Percentiles rank a stretch among this genome's conserved stretches.
These are phyloP conservation scores for Xiphophorus maculatus DNA, from an alignment of 2,113 vertebrate species.

Conservation along the genomic window DNA sequence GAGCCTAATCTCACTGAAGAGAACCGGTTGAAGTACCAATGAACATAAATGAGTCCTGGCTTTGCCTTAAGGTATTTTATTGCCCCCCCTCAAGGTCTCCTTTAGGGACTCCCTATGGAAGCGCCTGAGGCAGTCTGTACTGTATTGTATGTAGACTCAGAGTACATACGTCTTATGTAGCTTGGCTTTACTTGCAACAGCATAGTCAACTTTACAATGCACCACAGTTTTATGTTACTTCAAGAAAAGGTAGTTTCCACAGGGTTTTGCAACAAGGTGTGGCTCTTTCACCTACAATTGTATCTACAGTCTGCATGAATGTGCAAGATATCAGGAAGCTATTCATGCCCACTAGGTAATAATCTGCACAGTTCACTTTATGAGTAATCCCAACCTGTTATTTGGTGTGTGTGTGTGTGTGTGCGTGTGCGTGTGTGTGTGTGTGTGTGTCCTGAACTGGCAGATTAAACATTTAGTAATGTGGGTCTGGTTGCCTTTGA, in stretches of 20 bases:
- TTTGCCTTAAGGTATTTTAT: slow-evolving; percentile 30
- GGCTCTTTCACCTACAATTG: slow-evolving; percentile 14
- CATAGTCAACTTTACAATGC: neutral
- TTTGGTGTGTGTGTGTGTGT: too few relatives aligned
- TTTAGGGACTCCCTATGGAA: slow-evolving; percentile 36
- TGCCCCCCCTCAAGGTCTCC: slow-evolving; percentile 14
- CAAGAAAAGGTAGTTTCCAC: neutral
- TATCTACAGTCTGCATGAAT: neutral
- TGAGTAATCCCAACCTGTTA: slow-evolving; percentile 29
- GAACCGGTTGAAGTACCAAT: slow-evolving; percentile 9
- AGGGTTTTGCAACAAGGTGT: slow-evolving; percentile 27
- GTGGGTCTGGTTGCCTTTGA: too few relatives aligned
- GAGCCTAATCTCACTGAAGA: slow-evolving; percentile 13
- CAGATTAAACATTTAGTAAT: too few relatives aligned
- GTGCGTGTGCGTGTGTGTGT: too few relatives aligned
- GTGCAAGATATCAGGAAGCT: slow-evolving; percentile 33
- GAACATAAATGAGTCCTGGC: slow-evolving; percentile 10
- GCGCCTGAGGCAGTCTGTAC: slow-evolving; percentile 9
- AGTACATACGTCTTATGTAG: slow-evolving; percentile 1
- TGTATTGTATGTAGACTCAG: slow-evolving; percentile 3
- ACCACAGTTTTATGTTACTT: neutral
- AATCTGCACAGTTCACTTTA: slow-evolving; percentile 19
- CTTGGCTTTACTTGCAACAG: neutral
- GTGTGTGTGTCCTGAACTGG: neutral
- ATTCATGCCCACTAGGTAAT: slow-evolving; percentile 54